Evolutionary conservation across 2,888 invertebrate genomes (phyloP), one percentile per base, ranked within the genome.

Genomic region (Bombyx huttoni): DNA sequence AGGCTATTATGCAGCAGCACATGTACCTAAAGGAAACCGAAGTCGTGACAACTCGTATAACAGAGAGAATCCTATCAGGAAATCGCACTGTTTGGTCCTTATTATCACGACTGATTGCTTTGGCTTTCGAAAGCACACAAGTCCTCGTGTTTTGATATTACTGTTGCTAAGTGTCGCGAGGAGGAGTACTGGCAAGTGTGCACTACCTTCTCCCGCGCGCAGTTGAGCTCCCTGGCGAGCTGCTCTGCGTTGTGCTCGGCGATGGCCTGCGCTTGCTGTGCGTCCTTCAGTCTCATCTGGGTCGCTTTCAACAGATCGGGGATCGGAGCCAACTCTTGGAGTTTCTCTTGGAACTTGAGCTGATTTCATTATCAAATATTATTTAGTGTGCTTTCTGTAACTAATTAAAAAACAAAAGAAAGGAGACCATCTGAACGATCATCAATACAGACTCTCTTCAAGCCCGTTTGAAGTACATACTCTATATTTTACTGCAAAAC

Each of bases 251-350:
- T 92, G 52, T 92, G 89, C 63, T 93, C 93, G 0, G 92, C 91
- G 5, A 92, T 74, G 8, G 91, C 80, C 58, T 92, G 92, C 67
- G 91, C 80, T 61, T 93, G 92, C 63, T 93, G 92, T 0, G 91
- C 90, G 65, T 93, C 93, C 65, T 92, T 92, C 49, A 93, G 71
- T 60, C 91, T 90, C 61, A 90, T 65, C 68, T 93, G 93, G 0
- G 92, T 92, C 40, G 91, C 91, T 65, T 92, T 92, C 58, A 94
- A 72, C 34, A 93, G 87, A 57, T 93, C 93, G 0, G 93, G 93
- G 34, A 93, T 82, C 0, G 93, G 93, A 0, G 92, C 90, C 49
- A 93, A 73, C 72, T 93, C 93, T 54, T 91, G 91, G 24, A 93
- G 75, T 70, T 93, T 93, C 64, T 93, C 93, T 86, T 93, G 93